Percentiles rank a stretch among this genome's conserved stretches.
phyloP scores from a whole-genome alignment of 2,888 invertebrate species.

The Plebejus melissa region DNA sequence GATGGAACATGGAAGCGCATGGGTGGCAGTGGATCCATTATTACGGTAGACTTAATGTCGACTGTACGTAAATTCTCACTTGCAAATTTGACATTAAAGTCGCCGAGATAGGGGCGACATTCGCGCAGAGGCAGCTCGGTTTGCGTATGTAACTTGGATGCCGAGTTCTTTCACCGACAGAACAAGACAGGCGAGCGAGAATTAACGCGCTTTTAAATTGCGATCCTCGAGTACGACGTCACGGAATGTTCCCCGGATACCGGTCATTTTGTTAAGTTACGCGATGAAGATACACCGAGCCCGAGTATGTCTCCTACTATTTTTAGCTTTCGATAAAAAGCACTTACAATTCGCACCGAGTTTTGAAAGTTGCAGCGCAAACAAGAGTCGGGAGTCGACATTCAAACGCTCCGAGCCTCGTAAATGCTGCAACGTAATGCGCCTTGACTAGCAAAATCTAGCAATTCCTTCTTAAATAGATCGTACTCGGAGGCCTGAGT shows the following conservation, averaged over 20 bases:
- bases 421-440: not conserved
- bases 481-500: constrained; percentile 31
- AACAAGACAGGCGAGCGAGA: constrained; percentile 49
- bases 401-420: not conserved
- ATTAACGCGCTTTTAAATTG: constrained; percentile 47
- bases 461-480: constrained; percentile 6
- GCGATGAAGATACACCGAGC: constrained; percentile 34
- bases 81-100: constrained; percentile 1
- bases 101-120: constrained; percentile 4
- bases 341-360: not conserved
- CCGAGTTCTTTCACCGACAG: constrained; percentile 42
- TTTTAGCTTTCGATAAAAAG: not conserved
- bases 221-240: constrained; percentile 36
- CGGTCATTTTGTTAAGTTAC: constrained; percentile 38
- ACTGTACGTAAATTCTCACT: not conserved
- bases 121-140: constrained; percentile 19
- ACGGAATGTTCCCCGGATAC: constrained; percentile 37
- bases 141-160: constrained; percentile 35
- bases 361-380: not conserved
- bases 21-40: constrained; percentile 37
- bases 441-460: constrained; percentile 5
- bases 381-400: not conserved
- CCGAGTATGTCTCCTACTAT: not conserved
- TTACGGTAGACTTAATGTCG: constrained; percentile 29
- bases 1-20: constrained; percentile 42